Evolutionary conservation across 2,888 invertebrate species (phyloP).

Genomic region (Leptogaster cylindrica): DNA sequence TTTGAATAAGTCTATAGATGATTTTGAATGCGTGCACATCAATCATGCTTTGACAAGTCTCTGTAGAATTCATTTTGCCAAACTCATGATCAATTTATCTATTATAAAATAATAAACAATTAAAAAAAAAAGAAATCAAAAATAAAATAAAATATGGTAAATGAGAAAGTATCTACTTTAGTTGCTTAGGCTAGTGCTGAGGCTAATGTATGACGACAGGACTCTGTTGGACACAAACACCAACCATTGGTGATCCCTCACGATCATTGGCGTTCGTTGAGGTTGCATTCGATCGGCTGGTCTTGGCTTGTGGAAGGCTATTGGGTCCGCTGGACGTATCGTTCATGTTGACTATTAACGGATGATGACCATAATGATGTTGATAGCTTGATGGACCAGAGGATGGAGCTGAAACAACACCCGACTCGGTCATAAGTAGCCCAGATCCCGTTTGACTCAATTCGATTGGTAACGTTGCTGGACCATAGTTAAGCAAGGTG

Average conservation of each 20-base stretch:
- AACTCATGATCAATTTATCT: constrained; percentile 11
- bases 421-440: constrained; percentile 60
- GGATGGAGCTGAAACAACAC: constrained; percentile 57
- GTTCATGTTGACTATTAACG: constrained; percentile 42
- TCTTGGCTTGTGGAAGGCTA: constrained; percentile 24
- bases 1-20: constrained; percentile 6
- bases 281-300: constrained; percentile 48
- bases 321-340: constrained; percentile 36
- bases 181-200: constrained; percentile 7
- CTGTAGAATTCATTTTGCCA: not conserved
- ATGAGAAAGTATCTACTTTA: constrained; percentile 23
- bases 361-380: constrained; percentile 47
- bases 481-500: constrained; percentile 56
- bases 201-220: constrained; percentile 84
- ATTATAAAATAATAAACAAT: constrained; percentile 9
- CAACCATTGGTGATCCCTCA: constrained; percentile 84
- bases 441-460: constrained; percentile 57
- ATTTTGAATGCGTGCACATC: constrained; percentile 27
- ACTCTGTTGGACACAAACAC: constrained; percentile 89
- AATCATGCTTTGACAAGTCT: constrained; percentile 29
- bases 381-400: constrained; percentile 49
- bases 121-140: constrained; percentile 8
- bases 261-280: constrained; percentile 60
- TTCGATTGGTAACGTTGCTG: constrained; percentile 59
- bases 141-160: constrained; percentile 10